Evolutionary conservation across 2,797 vertebrate species (phyloP), one percentile per base, ranked within the genome.

Genomic region (Sibirionetta formosa): DNA sequence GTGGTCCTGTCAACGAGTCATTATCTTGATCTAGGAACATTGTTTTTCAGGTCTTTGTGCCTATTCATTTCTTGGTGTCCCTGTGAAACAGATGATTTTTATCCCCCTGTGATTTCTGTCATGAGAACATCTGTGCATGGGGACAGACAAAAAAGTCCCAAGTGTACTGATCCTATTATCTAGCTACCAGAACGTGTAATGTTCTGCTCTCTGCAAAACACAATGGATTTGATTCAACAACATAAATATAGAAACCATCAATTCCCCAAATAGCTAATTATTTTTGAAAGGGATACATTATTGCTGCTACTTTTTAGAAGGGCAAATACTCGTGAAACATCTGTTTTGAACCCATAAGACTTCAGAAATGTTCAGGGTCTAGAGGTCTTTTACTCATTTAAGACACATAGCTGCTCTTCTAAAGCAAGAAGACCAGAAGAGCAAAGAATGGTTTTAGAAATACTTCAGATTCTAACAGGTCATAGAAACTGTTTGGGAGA

Each of bases 241-340:
- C 72, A 82, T 93, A 94, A 92, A 92, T 89, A 82, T 78, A 94
- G 95, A 93, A 95, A 94, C 82, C 76, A 81, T 75, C 84, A 89
- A 95, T 95, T 96, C 84, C 82, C 76, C 82, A 88, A 91, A 89
- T 86, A 94, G 78, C 79, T 94, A 85, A 94, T 96, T 94, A 94
- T 86, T 95, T 93, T 70, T 89, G 82, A 97, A 94, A 94, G n/a
- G 38, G 64, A 78, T 87, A 75, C 42, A 51, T 88, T 91, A 61
- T 81, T 57, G 33, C 69, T 69, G 40, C 8, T 70, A 5, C 44
- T 65, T 83, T 91, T 88, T 17, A 69, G 44, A 57, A 68, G 86
- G 38, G 46, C 83, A 60, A 65, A 73, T 70, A 27, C 75, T 71
- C 4, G 0, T 56, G 44, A 71, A 90, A 48, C 51, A 91, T 29